Percentiles rank a stretch among this genome's conserved stretches.
Evolutionary conservation across 1,140 invertebrate genomes (phyloP).

Genomic region (Muscidifurax raptorellus): DNA sequence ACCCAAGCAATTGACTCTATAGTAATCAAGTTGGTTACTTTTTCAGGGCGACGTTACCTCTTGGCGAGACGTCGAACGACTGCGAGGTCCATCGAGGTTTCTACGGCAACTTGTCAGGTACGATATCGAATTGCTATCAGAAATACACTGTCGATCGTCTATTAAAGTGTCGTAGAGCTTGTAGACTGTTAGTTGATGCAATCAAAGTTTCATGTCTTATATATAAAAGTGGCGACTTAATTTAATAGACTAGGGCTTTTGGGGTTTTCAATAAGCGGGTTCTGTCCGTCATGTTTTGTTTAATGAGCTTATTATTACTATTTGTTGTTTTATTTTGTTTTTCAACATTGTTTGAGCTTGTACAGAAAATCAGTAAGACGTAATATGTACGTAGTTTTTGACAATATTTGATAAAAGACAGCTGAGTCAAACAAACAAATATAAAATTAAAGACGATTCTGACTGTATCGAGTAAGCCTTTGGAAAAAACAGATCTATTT

Average conservation of each 20-base stretch:
- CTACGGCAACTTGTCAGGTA: constrained; percentile 73
- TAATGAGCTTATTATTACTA: background rate
- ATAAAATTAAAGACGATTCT: background rate
- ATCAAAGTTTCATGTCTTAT: constrained; percentile 17
- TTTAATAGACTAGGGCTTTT: background rate
- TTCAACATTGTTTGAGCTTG: constrained; percentile 14
- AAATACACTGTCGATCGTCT: constrained; percentile 17
- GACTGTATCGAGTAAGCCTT: background rate
- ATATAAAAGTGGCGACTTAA: constrained; percentile 13
- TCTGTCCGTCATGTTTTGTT: background rate
- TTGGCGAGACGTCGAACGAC: constrained; percentile 79
- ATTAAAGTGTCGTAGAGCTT: constrained; percentile 37
- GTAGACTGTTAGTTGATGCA: constrained; percentile 31
- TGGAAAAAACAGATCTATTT: background rate
- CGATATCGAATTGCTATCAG: constrained; percentile 42
- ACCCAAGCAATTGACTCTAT: background rate
- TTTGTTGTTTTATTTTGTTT: constrained; percentile 5
- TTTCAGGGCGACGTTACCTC: constrained; percentile 86
- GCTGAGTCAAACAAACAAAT: background rate
- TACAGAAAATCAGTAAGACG: background rate
- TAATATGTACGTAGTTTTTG: constrained; percentile 19
- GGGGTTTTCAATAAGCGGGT: background rate
- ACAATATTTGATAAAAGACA: constrained; percentile 6
- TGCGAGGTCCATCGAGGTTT: constrained; percentile 73
- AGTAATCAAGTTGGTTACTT: constrained; percentile 56